phyloP scores from a whole-genome alignment of 2,797 vertebrate species.

The Falco cherrug region DNA sequence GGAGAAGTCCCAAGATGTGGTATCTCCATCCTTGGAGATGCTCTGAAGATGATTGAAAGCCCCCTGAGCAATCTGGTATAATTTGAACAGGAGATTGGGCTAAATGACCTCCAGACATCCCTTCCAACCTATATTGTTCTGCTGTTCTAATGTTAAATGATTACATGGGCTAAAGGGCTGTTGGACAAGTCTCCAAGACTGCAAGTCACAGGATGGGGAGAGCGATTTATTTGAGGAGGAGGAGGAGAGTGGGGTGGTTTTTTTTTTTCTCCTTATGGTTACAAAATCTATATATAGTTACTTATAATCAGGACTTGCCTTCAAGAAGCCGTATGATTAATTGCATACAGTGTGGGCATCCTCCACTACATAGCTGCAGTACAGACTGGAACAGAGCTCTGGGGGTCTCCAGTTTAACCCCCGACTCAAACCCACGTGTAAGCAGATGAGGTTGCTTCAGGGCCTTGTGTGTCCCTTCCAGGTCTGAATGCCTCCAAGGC shows the following conservation, averaged over 20 bases:
- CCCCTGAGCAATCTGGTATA: not conserved
- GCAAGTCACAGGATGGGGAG: not conserved
- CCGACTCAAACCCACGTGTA: fast-evolving
- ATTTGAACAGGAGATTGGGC: not conserved
- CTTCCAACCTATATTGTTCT: fast-evolving
- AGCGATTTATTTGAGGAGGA: too few species aligned
- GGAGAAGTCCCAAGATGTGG: not conserved
- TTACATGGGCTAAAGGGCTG: not conserved
- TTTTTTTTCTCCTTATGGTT: not conserved
- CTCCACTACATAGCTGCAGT: fast-evolving
- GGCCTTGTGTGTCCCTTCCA: not conserved
- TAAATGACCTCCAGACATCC: not conserved
- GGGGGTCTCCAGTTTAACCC: not conserved
- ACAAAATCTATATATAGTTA: not conserved
- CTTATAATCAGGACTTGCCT: not conserved
- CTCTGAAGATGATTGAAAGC: fast-evolving
- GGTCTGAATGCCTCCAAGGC: not conserved
- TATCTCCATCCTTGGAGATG: not conserved
- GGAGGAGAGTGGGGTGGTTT: fast-evolving
- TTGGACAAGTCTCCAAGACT: not conserved
- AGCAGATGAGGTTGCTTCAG: not conserved
- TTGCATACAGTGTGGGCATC: not conserved
- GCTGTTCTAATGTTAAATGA: fast-evolving
- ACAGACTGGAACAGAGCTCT: not conserved
- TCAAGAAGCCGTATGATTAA: not conserved